phyloP scores from a whole-genome alignment of 2,797 vertebrate genomes.

The Rhyacichthys aspro region DNA sequence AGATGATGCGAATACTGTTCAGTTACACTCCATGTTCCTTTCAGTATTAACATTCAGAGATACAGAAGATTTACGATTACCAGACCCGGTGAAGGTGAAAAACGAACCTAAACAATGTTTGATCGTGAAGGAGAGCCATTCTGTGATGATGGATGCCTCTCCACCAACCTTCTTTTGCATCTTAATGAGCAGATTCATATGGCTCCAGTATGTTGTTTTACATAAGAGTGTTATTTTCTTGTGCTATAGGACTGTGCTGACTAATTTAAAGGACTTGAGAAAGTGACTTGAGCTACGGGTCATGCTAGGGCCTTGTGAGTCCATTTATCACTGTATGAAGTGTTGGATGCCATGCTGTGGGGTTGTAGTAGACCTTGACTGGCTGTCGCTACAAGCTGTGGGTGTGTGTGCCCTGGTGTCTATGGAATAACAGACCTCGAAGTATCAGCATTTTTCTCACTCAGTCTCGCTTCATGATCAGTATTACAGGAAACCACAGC shows the following conservation, averaged over 20 bases:
- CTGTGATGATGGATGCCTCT: slow-evolving; percentile 63
- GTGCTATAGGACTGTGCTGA: slow-evolving; percentile 32
- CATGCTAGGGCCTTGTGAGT: slow-evolving; percentile 49
- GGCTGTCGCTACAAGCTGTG: slow-evolving; percentile 29
- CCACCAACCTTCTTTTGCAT: slow-evolving; percentile 48
- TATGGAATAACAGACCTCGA: slow-evolving; percentile 16
- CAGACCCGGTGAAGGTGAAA: slow-evolving; percentile 38
- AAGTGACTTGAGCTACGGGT: slow-evolving; percentile 40
- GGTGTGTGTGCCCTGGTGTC: slow-evolving; percentile 2
- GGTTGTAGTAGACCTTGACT: slow-evolving; percentile 65
- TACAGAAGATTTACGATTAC: slow-evolving; percentile 38
- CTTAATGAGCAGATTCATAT: slow-evolving; percentile 57
- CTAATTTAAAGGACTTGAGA: slow-evolving; percentile 57
- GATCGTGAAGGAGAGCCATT: slow-evolving; percentile 42
- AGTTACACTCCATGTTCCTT: not conserved
- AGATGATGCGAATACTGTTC: too few species aligned
- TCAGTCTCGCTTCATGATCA: slow-evolving; percentile 27
- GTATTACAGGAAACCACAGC: not conserved
- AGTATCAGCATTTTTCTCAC: slow-evolving; percentile 35
- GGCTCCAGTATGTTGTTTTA: slow-evolving; percentile 38
- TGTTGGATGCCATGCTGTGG: slow-evolving; percentile 50
- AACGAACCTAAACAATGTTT: slow-evolving; percentile 27
- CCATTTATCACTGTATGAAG: slow-evolving; percentile 69
- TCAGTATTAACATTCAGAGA: slow-evolving; percentile 30
- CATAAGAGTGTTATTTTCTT: slow-evolving; percentile 25